Base-by-base conservation (phyloP, 2,888 invertebrate genomes). In the Synanthedon myopaeformis region DNA sequence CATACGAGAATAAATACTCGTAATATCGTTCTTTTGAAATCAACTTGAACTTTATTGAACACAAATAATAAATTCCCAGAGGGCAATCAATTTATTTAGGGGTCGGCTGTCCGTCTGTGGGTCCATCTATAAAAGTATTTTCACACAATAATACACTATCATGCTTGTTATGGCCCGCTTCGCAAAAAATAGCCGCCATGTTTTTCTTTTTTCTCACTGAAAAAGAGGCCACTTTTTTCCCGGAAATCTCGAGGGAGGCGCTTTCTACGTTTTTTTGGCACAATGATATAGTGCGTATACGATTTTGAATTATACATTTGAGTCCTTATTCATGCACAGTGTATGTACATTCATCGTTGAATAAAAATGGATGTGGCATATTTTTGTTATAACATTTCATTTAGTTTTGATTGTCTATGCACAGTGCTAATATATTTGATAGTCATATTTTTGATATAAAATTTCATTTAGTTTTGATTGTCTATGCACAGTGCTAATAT, bases 251-350 rank as follows among this genome's bases (percentile, higher is more conserved):
- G 3, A 28, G 56, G 59, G 59, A 55, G 52, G 23, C 49, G 17
- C 51, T 49, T 51, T 55, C 52, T 50, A 53, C 57, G 61, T 59
- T 49, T 49, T n/a, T 64, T 58, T 58, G 55, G 60, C 61, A 54
- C 66, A 66, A 66, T 68, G 70, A 71, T 68, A 65, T 69, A 64
- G 61, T 61, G 64, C 56, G 49, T 49, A 58, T 59, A 57, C 54
- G 59, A 59, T 61, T 62, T 58, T 71, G 71, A 71, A 71, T 71
- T 71, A 71, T 65, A 69, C 71, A 71, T 71, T 35, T 56, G 63
- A 55, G 55, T 51, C 51, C 53, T 45, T 14, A 14, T n/a, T 45
- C 14, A 13, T 45, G 14, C 6, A 45, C 45, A 13, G 45, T 45
- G 45, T 8, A 6, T n/a, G 13, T 13, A 45, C 45, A 45, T 45